These are phyloP conservation scores for Carlito syrichta DNA, from an alignment of 2,113 vertebrate species.

Conservation along the genomic window DNA sequence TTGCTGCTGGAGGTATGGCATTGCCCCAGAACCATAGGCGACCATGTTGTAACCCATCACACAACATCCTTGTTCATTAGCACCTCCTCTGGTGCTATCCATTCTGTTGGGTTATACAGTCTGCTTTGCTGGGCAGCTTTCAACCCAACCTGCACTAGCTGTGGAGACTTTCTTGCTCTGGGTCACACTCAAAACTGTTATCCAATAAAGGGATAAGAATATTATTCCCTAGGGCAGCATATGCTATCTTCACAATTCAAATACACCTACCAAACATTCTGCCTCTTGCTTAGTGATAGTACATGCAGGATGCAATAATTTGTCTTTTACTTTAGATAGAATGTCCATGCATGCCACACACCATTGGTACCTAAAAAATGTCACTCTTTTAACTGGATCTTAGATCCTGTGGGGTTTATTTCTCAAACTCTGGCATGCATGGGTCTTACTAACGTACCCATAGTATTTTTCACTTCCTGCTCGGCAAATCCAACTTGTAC, in stretches of 20 bases:
- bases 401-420: background rate
- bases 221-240: background rate
- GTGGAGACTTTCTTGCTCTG: background rate
- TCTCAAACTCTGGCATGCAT: background rate
- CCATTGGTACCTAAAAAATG: background rate
- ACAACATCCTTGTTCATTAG: background rate
- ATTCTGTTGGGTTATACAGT: background rate
- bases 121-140: background rate
- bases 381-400: background rate
- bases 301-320: background rate
- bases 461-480: background rate
- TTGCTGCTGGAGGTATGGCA: background rate
- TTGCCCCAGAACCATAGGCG: background rate
- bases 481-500: background rate
- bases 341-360: background rate
- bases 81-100: background rate
- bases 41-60: background rate
- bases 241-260: background rate
- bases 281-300: background rate
- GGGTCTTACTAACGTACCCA: background rate
- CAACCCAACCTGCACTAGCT: background rate
- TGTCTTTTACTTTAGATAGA: background rate
- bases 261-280: background rate
- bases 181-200: background rate
- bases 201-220: background rate